Base-by-base conservation (phyloP, 2,888 invertebrate genomes). In the Sphaeridia pumilis region DNA sequence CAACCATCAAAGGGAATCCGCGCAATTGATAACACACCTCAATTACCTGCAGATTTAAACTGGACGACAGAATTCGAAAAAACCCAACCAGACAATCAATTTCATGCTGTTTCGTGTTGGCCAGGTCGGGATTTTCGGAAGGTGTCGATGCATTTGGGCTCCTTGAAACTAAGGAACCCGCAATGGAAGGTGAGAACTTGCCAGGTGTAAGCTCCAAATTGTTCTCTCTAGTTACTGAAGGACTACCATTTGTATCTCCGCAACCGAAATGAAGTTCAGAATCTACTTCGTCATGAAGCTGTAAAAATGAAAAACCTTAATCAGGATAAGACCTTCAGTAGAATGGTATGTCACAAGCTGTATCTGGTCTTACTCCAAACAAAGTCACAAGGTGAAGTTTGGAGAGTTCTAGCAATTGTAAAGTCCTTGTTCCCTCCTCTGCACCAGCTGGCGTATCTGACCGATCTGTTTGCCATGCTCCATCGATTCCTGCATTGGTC, bases 51-150 rank as follows among this genome's bases (percentile, higher is more conserved):
- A 78, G 75, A 71, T 93, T 93, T 14, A 93, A 69, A 67, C 78
- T 78, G 24, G 76, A 72, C 10, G 86, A 77, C 45, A 88, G 69
- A 66, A 78, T 78, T 69, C 86, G 81, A 12, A 90, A 70, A 59
- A 83, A 72, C 65, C 84, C 75, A 5, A 93, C 89, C 58, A 92
- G 72, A 58, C 82, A 78, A 31, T 78, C 80, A 61, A 80, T 78
- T 73, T 94, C 94, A 66, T 79, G 81, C 21, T 80, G 78, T 60
- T 82, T 77, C 56, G 90, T 83, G 2, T 89, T 89, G 70, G 83
- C 78, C 14, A 87, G 70, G 66, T 90, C 90, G 0, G 92, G 92
- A 74, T 93, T 89, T 10, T 90, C 87, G 69, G 83, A 36, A 1
- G 59, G 58, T 43, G 46, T 46, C 21, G 53, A 4, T 46, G 44